Percentiles rank a stretch among this genome's conserved stretches.
phyloP scores from a whole-genome alignment of 1,140 invertebrate species.

The Lasioglossum baleicum region DNA sequence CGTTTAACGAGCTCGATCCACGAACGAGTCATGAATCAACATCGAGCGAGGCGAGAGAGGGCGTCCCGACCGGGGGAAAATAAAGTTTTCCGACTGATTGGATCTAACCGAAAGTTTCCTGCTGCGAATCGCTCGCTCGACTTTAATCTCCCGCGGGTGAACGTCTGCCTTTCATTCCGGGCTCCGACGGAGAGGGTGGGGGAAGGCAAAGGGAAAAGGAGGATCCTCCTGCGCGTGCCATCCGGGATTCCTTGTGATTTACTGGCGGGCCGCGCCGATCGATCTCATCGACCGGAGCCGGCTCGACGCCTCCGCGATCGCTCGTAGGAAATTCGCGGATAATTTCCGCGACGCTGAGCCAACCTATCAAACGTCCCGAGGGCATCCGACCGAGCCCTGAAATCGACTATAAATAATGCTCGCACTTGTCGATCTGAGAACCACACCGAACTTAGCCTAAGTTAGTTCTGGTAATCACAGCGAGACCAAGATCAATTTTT shows the following conservation, averaged over 20 bases:
- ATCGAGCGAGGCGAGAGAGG: background rate
- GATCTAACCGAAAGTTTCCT: slow-evolving; percentile 26
- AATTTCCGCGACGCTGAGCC: no score
- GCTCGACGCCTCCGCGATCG: no score
- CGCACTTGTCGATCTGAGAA: no score
- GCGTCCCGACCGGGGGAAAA: slow-evolving; percentile 4
- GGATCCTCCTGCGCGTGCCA: slow-evolving; percentile 8
- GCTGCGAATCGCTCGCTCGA: slow-evolving; percentile 11
- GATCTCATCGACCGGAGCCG: slow-evolving; percentile 3
- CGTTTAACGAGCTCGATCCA: slow-evolving; percentile 12
- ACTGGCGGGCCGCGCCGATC: background rate
- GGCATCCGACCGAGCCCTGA: no score
- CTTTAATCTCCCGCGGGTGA: slow-evolving; percentile 34
- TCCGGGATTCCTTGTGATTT: slow-evolving; percentile 25
- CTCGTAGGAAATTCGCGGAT: background rate
- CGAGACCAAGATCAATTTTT: no score
- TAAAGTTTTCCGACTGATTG: slow-evolving; percentile 47
- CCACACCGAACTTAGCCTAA: no score
- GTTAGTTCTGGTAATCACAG: no score
- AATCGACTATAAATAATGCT: no score
- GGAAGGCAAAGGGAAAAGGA: background rate
- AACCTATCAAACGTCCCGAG: no score
- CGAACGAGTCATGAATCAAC: slow-evolving; percentile 24
- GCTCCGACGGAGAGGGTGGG: background rate
- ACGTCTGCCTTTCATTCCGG: slow-evolving; percentile 3